Base-by-base conservation (phyloP, 2,797 vertebrate species). In the Acipenser ruthenus region DNA sequence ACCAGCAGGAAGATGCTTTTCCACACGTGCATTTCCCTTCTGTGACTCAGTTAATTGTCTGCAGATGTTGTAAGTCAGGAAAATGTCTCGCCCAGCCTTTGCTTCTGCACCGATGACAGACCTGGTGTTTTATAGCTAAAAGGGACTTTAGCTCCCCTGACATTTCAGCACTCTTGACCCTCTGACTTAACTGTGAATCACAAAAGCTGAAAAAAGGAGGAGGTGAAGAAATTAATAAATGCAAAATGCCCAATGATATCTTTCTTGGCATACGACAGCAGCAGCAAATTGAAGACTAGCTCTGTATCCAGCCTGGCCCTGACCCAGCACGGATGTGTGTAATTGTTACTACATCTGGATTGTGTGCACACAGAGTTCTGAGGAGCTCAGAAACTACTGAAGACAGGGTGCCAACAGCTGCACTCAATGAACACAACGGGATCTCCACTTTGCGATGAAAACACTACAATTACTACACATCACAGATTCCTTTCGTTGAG, bases 371-470 rank as follows among this genome's bases (percentile, higher is more conserved):
- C 68, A 10, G 71, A 65, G 76, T 84, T 85, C 82, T 12, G 66
- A 83, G 81, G 83, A 82, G 77, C 79, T 74, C 47, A 63, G 67
- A 10, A 71, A 65, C 75, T 84, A 84, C 82, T 12, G 66, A 82
- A 80, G 83, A 82, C 77, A 75, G 73, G 78, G 73, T 73, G 77
- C 69, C 74, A 72, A 77, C 87, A 89, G 85, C 87, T 88, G 87
- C 64, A 78, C 77, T 88, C 82, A 87, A 84, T 84, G 86, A 88
- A 76, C 81, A 79, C 83, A 47, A 4, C 75, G 79, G 78, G 79
- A 77, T 72, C 77, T 68, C 75, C 71, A 1, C 61, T 58, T 11
- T 8, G 2, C 9, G 52, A 53, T 37, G 37, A 37, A 37, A 37
- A 37, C 37, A 37, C 37, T 37, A 37, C 37, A 37, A 37, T 37